Percentiles rank a stretch among this genome's conserved stretches.
These are phyloP conservation scores for Subacronicta megacephala DNA, from an alignment of 2,888 invertebrate species.

Conservation along the genomic window DNA sequence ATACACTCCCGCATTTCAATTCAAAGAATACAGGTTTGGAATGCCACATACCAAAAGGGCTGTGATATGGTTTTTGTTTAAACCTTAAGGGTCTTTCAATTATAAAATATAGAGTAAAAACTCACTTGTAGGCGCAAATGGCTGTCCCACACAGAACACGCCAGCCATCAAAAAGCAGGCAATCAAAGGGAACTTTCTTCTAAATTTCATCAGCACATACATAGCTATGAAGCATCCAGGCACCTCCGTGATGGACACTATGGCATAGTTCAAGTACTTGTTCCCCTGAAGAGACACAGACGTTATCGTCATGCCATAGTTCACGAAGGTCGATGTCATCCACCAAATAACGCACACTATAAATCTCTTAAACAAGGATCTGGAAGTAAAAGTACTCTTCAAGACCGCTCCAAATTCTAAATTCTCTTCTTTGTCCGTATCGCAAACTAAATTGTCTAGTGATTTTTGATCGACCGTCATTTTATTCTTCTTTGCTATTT, in stretches of 20 bases:
- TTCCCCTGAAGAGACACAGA: conserved; percentile 93
- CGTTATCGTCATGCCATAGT: conserved; percentile 93
- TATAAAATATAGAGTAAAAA: no score
- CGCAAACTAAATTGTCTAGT: conserved; percentile 62
- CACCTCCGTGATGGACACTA: conserved; percentile 88
- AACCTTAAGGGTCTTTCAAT: no score
- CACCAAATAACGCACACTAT: conserved; percentile 81
- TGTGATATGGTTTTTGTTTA: no score
- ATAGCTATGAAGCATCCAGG: conserved; percentile 89
- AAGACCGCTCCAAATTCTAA: conserved; percentile 64
- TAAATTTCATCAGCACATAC: conserved; percentile 87
- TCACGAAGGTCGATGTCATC: conserved; percentile 93
- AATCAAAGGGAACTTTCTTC: conserved; percentile 88
- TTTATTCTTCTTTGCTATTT: conserved; percentile 88
- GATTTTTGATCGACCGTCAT: conserved; percentile 67
- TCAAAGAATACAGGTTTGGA: no score
- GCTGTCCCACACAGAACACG: conserved; percentile 89
- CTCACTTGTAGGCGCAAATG: conserved; percentile 89
- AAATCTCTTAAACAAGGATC: conserved; percentile 72
- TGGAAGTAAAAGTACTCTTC: conserved; percentile 74
- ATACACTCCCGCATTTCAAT: no score
- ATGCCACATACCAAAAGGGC: no score
- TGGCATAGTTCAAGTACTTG: conserved; percentile 93
- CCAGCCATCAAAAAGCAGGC: conserved; percentile 89
- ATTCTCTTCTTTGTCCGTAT: conserved; percentile 59